A percentile compares a stretch with the other conserved stretches of the same genome.
Evolutionary conservation across 37 sponge, comb jelly and placozoan species (phyloP).

Genomic region (Mnemiopsis leidyi): DNA sequence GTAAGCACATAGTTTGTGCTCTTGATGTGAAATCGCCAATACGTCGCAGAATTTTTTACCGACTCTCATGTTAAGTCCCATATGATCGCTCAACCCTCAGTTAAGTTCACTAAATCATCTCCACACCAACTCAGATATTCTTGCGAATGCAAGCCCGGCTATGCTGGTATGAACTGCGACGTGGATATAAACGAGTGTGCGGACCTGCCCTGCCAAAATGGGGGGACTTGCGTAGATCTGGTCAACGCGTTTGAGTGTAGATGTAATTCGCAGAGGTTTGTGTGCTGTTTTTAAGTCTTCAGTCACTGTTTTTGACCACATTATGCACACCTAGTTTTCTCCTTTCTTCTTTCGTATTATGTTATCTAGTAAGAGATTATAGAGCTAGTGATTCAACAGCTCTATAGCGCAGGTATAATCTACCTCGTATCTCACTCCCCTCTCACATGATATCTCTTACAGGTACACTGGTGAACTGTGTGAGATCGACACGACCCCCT

Average conservation of each 20-base stretch:
- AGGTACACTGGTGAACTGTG: constrained; percentile 3
- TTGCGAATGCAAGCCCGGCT: constrained; percentile 36
- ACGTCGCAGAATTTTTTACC: no score
- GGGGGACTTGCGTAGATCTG: background rate
- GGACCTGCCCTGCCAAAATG: constrained; percentile 18
- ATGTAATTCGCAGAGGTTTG: constrained; percentile 12
- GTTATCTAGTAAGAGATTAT: background rate
- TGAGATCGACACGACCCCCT: constrained; percentile 46
- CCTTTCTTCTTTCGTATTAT: no score
- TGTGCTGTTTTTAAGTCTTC: no score
- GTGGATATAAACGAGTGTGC: constrained; percentile 58
- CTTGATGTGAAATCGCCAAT: no score
- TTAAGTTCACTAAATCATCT: no score
- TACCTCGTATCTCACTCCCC: background rate
- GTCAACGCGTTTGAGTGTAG: constrained; percentile 38
- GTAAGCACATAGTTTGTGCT: no score
- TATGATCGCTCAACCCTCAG: no score
- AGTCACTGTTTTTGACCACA: no score
- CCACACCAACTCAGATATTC: no score
- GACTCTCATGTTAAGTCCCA: no score
- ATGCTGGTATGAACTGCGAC: constrained; percentile 41
- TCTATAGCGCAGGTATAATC: background rate
- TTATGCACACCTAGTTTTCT: no score
- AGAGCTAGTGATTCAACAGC: background rate
- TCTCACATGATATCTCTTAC: background rate